Percentiles rank a stretch among this genome's conserved stretches.
These are phyloP conservation scores for Megathymus violae DNA, from an alignment of 1,140 invertebrate species.

Conservation along the genomic window DNA sequence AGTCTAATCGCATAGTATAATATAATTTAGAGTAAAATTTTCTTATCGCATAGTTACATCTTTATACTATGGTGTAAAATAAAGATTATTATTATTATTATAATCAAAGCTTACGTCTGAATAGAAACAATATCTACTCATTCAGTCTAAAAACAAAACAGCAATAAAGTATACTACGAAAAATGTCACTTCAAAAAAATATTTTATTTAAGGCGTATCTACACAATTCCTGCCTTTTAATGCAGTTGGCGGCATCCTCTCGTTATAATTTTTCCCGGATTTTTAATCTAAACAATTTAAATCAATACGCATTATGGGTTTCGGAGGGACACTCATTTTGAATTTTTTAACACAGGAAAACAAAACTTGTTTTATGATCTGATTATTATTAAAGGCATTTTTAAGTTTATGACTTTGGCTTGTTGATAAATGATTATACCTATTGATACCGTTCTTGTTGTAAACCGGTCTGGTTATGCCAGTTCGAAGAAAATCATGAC, in stretches of 20 bases:
- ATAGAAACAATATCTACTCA: too few relatives aligned
- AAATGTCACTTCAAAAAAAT: background rate
- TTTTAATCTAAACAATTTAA: constrained; percentile 81
- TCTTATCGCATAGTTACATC: too few relatives aligned
- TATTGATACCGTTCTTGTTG: constrained; percentile 48
- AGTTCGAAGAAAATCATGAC: constrained; percentile 24
- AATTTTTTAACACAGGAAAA: constrained; percentile 68
- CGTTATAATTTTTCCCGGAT: constrained; percentile 80
- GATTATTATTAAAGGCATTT: constrained; percentile 74
- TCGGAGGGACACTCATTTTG: constrained; percentile 74
- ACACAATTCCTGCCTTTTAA: constrained; percentile 40
- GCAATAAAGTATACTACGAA: too few relatives aligned
- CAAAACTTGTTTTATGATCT: constrained; percentile 76
- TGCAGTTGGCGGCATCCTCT: constrained; percentile 61
- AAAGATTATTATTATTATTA: too few relatives aligned
- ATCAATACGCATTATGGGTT: constrained; percentile 82
- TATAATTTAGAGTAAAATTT: too few relatives aligned
- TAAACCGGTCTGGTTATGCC: constrained; percentile 13
- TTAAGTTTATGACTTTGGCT: constrained; percentile 68
- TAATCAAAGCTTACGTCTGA: too few relatives aligned
- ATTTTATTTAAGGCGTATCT: constrained; percentile 46
- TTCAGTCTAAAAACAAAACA: too few relatives aligned
- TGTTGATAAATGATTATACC: constrained; percentile 70
- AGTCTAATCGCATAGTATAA: too few relatives aligned
- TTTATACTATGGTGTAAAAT: too few relatives aligned